Conservation (phyloP, 2,113 vertebrate genomes). For the Pica pica region DNA sequence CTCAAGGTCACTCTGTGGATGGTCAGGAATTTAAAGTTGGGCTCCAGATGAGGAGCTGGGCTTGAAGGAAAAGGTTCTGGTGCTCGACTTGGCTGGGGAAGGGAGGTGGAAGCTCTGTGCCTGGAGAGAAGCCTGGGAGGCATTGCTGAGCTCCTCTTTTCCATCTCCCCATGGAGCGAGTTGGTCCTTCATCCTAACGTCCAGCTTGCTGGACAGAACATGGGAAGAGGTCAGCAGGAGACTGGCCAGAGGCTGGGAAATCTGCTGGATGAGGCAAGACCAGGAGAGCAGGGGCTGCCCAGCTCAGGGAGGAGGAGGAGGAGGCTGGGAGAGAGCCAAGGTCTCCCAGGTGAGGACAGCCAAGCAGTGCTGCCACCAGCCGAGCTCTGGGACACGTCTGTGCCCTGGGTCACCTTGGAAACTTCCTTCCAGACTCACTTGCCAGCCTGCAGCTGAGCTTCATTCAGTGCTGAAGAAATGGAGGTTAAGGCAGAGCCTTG, state of each 20-base stretch:
- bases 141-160: neutral
- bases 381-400: neutral
- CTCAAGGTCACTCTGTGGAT: neutral
- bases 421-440: neutral
- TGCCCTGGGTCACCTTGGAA: neutral
- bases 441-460: neutral
- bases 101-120: neutral
- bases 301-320: neutral
- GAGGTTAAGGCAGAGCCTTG: neutral
- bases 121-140: neutral
- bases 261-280: neutral
- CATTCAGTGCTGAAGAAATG: neutral
- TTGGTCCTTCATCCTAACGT: neutral
- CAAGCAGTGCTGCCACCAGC: neutral
- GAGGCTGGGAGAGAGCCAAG: neutral
- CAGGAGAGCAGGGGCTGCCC: neutral
- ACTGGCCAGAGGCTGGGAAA: neutral
- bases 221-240: neutral
- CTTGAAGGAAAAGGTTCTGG: neutral
- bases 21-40: neutral
- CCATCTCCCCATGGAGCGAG: neutral
- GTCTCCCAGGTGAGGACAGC: neutral
- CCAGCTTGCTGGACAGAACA: neutral
- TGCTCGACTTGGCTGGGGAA: neutral
- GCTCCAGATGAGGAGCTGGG: neutral